These are phyloP conservation scores for Oscheius sp. DNA, from an alignment of 2,888 invertebrate species.

Conservation along the genomic window DNA sequence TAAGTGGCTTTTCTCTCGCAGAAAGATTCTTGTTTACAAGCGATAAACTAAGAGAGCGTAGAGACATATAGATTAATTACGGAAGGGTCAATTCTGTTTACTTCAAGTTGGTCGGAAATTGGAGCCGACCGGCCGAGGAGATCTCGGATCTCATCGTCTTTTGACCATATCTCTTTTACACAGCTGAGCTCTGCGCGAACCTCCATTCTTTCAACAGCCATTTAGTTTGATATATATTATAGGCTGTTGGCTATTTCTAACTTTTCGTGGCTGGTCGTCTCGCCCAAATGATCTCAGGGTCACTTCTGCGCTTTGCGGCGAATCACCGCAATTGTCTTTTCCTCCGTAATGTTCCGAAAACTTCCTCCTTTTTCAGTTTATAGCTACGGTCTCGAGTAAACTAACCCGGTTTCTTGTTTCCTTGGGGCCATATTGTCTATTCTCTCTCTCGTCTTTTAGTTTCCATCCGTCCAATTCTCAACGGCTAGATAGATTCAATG, in stretches of 20 bases:
- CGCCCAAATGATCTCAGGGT: slow-evolving; percentile 29
- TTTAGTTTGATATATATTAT: neutral
- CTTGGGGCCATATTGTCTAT: too few species aligned
- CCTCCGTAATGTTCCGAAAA: slow-evolving; percentile 8
- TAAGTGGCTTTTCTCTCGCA: too few species aligned
- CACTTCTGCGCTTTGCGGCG: slow-evolving; percentile 20
- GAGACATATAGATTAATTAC: too few species aligned
- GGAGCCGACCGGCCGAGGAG: slow-evolving; percentile 14
- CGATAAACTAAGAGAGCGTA: too few species aligned
- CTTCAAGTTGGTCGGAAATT: slow-evolving; percentile 15
- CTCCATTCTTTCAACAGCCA: too few species aligned
- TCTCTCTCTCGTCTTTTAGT: too few species aligned
- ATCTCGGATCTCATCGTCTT: slow-evolving; percentile 3
- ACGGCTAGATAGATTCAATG: too few species aligned
- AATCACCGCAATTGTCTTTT: slow-evolving; percentile 28
- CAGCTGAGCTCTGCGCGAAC: slow-evolving; percentile 1
- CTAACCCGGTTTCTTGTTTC: too few species aligned
- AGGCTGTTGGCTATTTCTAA: slow-evolving; percentile 13
- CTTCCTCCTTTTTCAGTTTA: neutral
- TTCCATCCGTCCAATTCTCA: too few species aligned
- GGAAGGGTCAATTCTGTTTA: slow-evolving; percentile 1
- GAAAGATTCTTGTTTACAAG: too few species aligned
- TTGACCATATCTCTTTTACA: slow-evolving; percentile 21
- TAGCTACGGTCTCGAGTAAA: too few species aligned
- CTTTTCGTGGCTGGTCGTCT: slow-evolving; percentile 20